Percentiles rank a stretch among this genome's conserved stretches.
Evolutionary conservation across 2,113 vertebrate species (phyloP).

Genomic region (Limnothrissa miodon): DNA sequence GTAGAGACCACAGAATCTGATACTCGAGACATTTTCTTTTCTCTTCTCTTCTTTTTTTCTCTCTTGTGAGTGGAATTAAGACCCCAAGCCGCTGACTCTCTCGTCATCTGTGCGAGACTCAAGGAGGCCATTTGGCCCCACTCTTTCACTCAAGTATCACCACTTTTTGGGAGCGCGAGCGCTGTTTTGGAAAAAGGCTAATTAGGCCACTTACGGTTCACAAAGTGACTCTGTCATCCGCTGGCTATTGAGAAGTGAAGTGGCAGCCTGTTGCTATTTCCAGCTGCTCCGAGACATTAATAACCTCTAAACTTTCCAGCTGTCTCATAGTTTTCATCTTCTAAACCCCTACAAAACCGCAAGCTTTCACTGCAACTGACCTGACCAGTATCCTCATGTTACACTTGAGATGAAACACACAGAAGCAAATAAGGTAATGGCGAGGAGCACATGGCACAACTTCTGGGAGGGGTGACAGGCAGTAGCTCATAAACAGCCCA

Average conservation of each 20-base stretch:
- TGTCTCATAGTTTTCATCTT: conserved; percentile 61
- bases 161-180: conserved; percentile 49
- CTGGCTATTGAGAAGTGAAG: conserved; percentile 61
- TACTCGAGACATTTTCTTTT: conserved; percentile 22
- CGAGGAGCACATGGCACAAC: conserved; percentile 38
- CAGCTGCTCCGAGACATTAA: conserved; percentile 71
- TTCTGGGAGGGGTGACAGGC: conserved; percentile 16
- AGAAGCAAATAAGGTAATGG: conserved; percentile 46
- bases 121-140: conserved; percentile 42
- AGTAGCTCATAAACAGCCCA: not conserved
- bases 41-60: not conserved
- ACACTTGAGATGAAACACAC: conserved; percentile 39
- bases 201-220: conserved; percentile 66
- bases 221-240: conserved; percentile 77
- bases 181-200: conserved; percentile 63
- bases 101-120: conserved; percentile 44
- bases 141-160: conserved; percentile 58
- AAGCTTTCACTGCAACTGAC: conserved; percentile 46
- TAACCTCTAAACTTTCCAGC: conserved; percentile 64
- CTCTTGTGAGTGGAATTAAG: conserved; percentile 37
- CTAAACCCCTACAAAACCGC: conserved; percentile 62
- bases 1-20: conserved; percentile 26
- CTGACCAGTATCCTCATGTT: conserved; percentile 33
- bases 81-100: conserved; percentile 36
- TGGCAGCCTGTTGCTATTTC: conserved; percentile 60